A percentile compares a stretch with the other conserved stretches of the same genome.
phyloP scores from a whole-genome alignment of 1,140 invertebrate species.

The Drosophila nasuta region DNA sequence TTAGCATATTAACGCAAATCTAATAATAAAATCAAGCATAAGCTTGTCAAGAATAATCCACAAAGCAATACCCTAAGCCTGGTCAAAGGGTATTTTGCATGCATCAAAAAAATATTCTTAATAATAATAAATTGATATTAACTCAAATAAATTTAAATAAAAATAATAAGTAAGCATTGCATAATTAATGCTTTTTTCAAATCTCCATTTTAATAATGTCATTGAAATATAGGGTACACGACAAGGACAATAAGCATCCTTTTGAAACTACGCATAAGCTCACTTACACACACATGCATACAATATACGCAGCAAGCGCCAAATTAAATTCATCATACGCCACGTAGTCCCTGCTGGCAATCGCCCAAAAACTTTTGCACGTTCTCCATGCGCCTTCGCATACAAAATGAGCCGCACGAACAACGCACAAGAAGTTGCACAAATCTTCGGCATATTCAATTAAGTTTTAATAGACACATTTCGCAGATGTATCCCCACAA shows the following conservation, averaged over 20 bases:
- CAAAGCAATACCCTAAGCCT: conserved; percentile 2
- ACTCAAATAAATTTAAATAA: background rate
- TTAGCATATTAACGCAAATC: conserved; percentile 23
- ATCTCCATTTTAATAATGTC: background rate
- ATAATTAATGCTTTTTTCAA: background rate
- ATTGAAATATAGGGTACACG: conserved; percentile 5
- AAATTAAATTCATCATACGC: conserved; percentile 70
- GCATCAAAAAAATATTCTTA: too few species aligned
- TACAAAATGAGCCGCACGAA: conserved; percentile 60
- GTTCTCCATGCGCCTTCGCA: conserved; percentile 52
- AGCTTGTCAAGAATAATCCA: background rate
- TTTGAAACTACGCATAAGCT: conserved; percentile 22
- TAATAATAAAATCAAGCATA: conserved; percentile 37
- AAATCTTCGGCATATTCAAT: conserved; percentile 69
- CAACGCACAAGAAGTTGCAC: conserved; percentile 40
- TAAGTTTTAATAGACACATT: conserved; percentile 64
- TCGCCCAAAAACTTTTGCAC: conserved; percentile 57
- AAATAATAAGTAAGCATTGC: background rate
- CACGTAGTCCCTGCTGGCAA: conserved; percentile 45
- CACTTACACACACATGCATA: background rate
- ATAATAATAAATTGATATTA: background rate
- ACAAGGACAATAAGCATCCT: conserved; percentile 23
- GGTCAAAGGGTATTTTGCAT: background rate
- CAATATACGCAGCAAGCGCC: conserved; percentile 10
- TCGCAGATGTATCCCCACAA: conserved; percentile 11